Evolutionary conservation across 2,113 vertebrate genomes (phyloP).

Genomic region (Myrmecophaga tridactyla): DNA sequence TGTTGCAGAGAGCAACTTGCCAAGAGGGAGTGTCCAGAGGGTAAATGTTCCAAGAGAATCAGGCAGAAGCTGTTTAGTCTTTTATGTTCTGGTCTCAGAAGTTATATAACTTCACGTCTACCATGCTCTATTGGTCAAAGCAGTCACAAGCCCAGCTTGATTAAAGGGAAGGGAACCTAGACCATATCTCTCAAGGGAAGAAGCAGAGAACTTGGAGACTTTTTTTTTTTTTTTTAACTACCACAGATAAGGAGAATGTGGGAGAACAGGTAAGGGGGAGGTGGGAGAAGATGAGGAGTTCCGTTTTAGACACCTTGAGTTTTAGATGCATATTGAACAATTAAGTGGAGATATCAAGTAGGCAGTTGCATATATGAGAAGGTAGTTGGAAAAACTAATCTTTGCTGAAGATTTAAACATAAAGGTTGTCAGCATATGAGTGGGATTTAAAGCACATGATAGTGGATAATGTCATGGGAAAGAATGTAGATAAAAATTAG

Average conservation of each 20-base stretch:
- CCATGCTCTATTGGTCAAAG: not conserved
- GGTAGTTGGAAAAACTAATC: not conserved
- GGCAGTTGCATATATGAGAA: not conserved
- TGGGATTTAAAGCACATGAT: not conserved
- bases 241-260: not conserved
- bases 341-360: not conserved
- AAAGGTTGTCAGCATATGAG: not conserved
- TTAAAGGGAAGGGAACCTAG: not conserved
- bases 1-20: not conserved
- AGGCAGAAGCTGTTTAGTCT: not conserved
- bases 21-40: not conserved
- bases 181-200: not conserved
- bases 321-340: not conserved
- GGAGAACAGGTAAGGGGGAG: not conserved
- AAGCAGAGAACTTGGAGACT: not conserved
- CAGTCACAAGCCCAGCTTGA: not conserved
- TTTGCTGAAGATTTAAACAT: not conserved
- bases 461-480: not conserved
- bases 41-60: not conserved
- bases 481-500: not conserved
- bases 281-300: not conserved
- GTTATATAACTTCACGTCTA: not conserved
- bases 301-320: not conserved
- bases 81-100: not conserved
- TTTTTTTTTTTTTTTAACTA: not conserved